Base-by-base conservation (phyloP, 2,888 invertebrate species). In the Ecliptopera silaceata region DNA sequence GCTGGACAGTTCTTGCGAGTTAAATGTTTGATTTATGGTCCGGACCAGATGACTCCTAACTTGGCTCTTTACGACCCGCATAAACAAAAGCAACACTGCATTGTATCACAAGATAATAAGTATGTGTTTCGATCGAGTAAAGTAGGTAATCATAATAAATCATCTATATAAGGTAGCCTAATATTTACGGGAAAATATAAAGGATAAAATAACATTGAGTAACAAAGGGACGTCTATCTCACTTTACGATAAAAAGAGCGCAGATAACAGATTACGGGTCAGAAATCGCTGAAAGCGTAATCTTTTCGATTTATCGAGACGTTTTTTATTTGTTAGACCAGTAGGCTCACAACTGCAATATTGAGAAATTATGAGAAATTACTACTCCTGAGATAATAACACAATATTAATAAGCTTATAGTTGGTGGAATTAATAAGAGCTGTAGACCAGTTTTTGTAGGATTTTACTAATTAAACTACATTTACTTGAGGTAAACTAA, bases 1-100 rank as follows among this genome's bases (percentile, higher is more conserved):
- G 81, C 73, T 72, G 72, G 80, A 80, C 84, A 82, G 77, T 69
- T 70, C 68, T 67, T 66, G 78, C 76, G 77, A 74, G 77, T 80
- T 84, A 83, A 84, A 83, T 78, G 80, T 79, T 76, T 85, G 83
- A 85, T 85, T 84, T 85, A 85, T 72, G 74, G 63, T 56, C 65
- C 66, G 72, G 77, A 75, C 77, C 74, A 72, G 74, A 70, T 68
- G 71, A 74, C 73, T 64, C 65, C 66, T 67, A 71, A 65, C 64
- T 66, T 65, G 59, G 57, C 34, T 59, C 53, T 66, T 63, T 61
- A 63, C 47, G 47, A 51, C 56, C 39, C 51, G 55, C 41, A 64
- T 63, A 57, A 59, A 64, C 51, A 62, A 61, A 47, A 62, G 47
- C 41, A 57, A 36, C 44, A 36, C 15, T 52, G 44, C 29, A 51